Evolutionary conservation across 2,888 invertebrate species (phyloP).

Genomic region (Oxycera nigricornis): DNA sequence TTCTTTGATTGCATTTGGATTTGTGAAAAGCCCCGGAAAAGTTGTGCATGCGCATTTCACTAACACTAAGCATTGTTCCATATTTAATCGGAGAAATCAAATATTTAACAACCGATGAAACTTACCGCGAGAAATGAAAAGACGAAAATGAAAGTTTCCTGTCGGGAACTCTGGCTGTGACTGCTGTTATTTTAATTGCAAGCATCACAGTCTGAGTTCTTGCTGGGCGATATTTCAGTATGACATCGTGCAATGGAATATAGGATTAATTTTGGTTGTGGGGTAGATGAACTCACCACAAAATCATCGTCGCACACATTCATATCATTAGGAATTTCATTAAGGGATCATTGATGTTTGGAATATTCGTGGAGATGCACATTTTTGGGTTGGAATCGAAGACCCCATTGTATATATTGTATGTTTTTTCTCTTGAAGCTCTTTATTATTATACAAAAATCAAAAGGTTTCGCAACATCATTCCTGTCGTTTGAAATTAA

Average conservation of each 20-base stretch:
- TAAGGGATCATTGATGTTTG: too few relatives aligned
- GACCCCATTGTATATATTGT: too few relatives aligned
- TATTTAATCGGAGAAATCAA: neutral
- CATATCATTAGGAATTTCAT: too few relatives aligned
- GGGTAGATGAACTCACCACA: neutral
- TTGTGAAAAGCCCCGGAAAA: neutral
- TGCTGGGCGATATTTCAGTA: constrained; percentile 71
- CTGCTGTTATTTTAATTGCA: constrained; percentile 69
- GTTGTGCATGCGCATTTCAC: neutral
- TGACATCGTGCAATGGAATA: constrained; percentile 53
- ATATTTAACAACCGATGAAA: constrained; percentile 8
- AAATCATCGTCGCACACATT: too few relatives aligned
- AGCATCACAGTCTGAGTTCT: constrained; percentile 97
- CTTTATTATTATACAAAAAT: too few relatives aligned
- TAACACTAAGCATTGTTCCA: neutral
- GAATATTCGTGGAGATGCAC: too few relatives aligned
- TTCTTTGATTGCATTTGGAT: neutral
- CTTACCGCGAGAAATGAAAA: neutral
- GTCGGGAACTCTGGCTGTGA: constrained; percentile 83
- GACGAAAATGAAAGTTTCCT: constrained; percentile 50
- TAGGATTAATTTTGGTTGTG: neutral
- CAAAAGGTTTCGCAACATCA: too few relatives aligned
- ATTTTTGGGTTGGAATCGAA: too few relatives aligned
- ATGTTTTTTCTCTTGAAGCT: too few relatives aligned
- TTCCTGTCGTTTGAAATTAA: too few relatives aligned